Percentiles rank a stretch among this genome's conserved stretches.
phyloP scores from a whole-genome alignment of 2,888 invertebrate genomes.

The Drosophila fungiperda region DNA sequence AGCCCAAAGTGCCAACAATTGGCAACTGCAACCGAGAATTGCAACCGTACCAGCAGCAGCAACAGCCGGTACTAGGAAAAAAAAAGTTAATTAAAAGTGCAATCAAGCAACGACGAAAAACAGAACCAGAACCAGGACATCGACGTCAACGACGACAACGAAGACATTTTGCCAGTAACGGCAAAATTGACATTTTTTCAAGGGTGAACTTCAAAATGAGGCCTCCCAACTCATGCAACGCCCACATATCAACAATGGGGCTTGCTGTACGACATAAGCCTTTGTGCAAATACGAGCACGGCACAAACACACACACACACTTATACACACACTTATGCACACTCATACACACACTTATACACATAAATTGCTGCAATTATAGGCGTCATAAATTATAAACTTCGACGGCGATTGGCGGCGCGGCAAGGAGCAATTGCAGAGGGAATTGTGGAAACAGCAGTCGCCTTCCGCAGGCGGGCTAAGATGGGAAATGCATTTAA shows the following conservation, averaged over 20 bases:
- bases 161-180: constrained; percentile 63
- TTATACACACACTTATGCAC: constrained; percentile 12
- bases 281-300: constrained; percentile 52
- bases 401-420: constrained; percentile 38
- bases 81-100: constrained; percentile 82
- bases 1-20: constrained; percentile 64
- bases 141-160: constrained; percentile 21
- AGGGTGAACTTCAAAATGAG: constrained; percentile 55
- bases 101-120: constrained; percentile 66
- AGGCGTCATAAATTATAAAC: constrained; percentile 77
- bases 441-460: neutral
- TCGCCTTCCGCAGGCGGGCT: neutral
- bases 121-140: constrained; percentile 22
- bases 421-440: neutral
- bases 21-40: constrained; percentile 41
- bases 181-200: constrained; percentile 47
- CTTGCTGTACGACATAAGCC: constrained; percentile 53
- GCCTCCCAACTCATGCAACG: constrained; percentile 4
- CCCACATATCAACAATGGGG: constrained; percentile 35
- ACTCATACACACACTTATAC: constrained; percentile 20
- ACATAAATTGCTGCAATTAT: constrained; percentile 77
- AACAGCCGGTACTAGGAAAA: constrained; percentile 42
- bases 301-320: neutral
- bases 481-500: constrained; percentile 66
- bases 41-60: constrained; percentile 31